These are phyloP conservation scores for Glossosoma conforme DNA, from an alignment of 1,140 invertebrate species.

Conservation along the genomic window DNA sequence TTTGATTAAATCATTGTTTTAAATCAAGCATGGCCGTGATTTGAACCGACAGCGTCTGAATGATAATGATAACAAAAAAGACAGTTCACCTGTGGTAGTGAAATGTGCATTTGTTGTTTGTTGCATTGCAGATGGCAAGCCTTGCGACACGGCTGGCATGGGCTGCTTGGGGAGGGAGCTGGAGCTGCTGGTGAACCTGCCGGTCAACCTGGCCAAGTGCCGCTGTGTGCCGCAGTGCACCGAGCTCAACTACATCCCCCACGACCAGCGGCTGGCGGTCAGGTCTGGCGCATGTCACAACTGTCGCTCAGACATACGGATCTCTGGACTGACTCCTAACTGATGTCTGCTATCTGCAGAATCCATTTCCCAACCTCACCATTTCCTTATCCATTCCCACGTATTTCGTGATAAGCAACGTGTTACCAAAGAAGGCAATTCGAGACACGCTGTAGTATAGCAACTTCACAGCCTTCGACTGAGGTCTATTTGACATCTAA, in stretches of 20 bases:
- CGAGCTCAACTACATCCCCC: conserved; percentile 51
- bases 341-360: not conserved
- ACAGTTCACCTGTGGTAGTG: too few relatives aligned
- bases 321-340: not conserved
- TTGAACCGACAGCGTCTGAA: too few relatives aligned
- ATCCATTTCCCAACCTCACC: not conserved
- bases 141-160: conserved; percentile 51
- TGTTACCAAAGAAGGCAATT: not conserved
- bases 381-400: not conserved
- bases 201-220: conserved; percentile 51
- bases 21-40: too few relatives aligned
- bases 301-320: not conserved
- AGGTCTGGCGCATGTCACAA: conserved; percentile 32
- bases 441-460: too few relatives aligned
- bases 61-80: not conserved
- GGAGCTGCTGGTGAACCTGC: conserved; percentile 47
- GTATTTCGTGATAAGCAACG: not conserved
- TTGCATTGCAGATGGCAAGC: conserved; percentile 43
- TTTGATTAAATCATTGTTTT: not conserved
- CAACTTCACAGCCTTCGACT: too few relatives aligned
- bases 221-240: conserved; percentile 52
- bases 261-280: conserved; percentile 47
- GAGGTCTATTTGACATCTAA: too few relatives aligned
- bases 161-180: conserved; percentile 48
- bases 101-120: not conserved